phyloP scores from a whole-genome alignment of 2,113 vertebrate genomes.

The Herpailurus yagouaroundi region DNA sequence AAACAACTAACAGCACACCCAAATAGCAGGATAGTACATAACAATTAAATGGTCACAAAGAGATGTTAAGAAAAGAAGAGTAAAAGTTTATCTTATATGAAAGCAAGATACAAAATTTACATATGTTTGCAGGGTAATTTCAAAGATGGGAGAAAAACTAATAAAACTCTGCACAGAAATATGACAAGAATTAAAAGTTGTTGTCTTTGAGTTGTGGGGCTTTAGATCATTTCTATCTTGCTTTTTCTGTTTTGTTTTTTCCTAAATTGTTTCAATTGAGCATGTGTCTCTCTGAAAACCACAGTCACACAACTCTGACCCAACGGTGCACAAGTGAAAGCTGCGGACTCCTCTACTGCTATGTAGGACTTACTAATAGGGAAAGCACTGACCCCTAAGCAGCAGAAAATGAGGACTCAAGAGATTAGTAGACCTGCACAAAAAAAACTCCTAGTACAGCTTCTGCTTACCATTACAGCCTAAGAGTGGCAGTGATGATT shows the following conservation, averaged over 20 bases:
- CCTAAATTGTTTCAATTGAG: background rate
- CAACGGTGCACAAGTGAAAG: background rate
- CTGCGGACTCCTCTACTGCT: background rate
- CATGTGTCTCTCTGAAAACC: background rate
- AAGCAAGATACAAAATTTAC: slow-evolving; percentile 6
- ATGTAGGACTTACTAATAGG: background rate
- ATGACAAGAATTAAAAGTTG: background rate
- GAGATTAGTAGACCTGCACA: background rate
- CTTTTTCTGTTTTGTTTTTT: background rate
- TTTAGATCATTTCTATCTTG: background rate
- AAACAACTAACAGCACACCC: background rate
- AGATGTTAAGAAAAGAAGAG: background rate
- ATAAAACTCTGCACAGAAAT: background rate
- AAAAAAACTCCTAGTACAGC: background rate
- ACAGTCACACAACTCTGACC: background rate
- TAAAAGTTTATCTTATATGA: background rate
- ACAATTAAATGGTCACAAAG: background rate
- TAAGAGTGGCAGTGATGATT: background rate
- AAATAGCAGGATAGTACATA: background rate
- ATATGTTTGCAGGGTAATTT: background rate
- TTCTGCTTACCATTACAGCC: background rate
- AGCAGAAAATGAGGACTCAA: background rate
- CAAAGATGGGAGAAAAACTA: background rate
- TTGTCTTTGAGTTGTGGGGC: background rate
- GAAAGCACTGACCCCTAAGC: background rate